These are phyloP conservation scores for Chrysochloris asiatica DNA, from an alignment of 2,113 vertebrate genomes.

Conservation along the genomic window DNA sequence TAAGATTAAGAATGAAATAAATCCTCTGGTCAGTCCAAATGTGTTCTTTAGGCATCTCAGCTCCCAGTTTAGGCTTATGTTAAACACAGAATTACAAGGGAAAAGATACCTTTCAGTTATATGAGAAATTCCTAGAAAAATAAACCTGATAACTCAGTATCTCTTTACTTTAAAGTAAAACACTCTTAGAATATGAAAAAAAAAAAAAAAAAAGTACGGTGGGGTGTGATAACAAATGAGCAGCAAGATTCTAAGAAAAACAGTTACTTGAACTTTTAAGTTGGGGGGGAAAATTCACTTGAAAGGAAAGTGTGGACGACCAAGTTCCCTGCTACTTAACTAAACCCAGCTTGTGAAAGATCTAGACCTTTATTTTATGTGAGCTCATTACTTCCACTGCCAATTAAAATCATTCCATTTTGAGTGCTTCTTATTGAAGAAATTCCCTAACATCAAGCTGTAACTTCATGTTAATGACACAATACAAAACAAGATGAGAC, in stretches of 20 bases:
- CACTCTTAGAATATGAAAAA: neutral
- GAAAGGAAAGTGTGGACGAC: neutral
- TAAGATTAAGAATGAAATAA: neutral
- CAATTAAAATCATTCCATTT: neutral
- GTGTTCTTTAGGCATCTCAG: neutral
- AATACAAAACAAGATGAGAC: neutral
- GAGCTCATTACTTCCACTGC: neutral
- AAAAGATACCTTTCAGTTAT: conserved; percentile 41
- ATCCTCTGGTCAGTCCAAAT: neutral
- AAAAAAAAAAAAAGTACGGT: conserved; percentile 26
- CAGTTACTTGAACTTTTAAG: conserved; percentile 37
- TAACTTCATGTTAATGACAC: conserved; percentile 42
- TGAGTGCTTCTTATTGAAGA: neutral
- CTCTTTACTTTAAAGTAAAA: conserved; percentile 51
- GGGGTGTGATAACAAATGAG: conserved; percentile 47
- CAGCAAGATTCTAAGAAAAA: conserved; percentile 70
- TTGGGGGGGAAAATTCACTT: neutral
- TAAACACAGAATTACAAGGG: neutral
- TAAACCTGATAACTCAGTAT: conserved; percentile 57
- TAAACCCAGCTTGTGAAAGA: neutral
- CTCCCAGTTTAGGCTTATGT: neutral
- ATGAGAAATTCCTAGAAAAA: conserved; percentile 68
- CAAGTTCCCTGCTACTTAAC: neutral
- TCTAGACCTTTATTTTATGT: neutral
- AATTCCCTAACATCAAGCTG: neutral